Base-by-base conservation (phyloP, 2,797 vertebrate genomes). In the Petrocephalus sullivani region DNA sequence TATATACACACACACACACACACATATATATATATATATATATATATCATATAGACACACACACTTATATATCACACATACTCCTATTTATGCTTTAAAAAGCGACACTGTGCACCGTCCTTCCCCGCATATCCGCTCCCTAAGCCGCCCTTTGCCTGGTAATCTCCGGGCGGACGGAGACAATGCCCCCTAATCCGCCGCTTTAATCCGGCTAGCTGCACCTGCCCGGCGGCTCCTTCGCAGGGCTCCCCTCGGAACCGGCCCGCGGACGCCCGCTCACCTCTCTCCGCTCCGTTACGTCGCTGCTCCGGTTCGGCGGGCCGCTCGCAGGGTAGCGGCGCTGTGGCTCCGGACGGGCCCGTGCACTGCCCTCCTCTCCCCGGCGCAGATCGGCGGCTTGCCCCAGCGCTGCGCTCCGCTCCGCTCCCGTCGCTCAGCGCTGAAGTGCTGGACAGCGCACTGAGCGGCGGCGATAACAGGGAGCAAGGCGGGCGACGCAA, bases 401-500 rank as follows among this genome's bases (percentile, higher is more conserved):
- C 75, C 46, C 53, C 49, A 37, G 23, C 21, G 23, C 49, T 84
- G 37, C 41, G 67, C 46, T 86, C 49, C 78, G 90, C 61, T 89
- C 88, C 51, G 41, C 51, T 81, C 83, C 71, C 19, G 86, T 90
- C 88, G 91, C 90, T 92, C 90, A 88, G 89, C 94, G 94, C 95
- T 96, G 95, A 96, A 96, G 93, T 96, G 91, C 92, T 93, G 96
- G 96, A 96, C 96, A 96, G 96, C 95, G 93, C 95, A 95, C 91
- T 82, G 89, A 92, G 90, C 87, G 92, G 93, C 54, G 85, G 88
- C 21, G 89, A 92, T 90, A 93, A 92, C 91, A 61, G 67, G 83
- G 84, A 61, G 92, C 85, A 85, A 85, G 51, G n/a, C 37, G 67
- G 33, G 16, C 67, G 3, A 9, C 16, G 7, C 0, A 87, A 41